These are phyloP conservation scores for Limosa lapponica DNA, from an alignment of 2,797 vertebrate species.

Conservation along the genomic window DNA sequence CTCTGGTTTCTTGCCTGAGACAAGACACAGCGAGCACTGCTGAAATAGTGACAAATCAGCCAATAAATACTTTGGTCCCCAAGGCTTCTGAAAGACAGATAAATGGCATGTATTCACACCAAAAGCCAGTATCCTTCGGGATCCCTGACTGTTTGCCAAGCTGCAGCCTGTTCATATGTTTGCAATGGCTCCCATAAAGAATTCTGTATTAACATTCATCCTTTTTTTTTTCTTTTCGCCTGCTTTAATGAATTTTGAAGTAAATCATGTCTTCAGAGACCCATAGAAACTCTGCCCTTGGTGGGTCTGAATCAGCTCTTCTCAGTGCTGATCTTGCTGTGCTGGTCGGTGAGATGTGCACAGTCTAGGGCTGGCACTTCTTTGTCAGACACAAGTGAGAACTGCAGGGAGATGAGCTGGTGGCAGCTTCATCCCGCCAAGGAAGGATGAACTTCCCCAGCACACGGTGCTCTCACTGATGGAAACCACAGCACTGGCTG, in stretches of 20 bases:
- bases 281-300: not conserved
- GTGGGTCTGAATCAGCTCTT: not conserved
- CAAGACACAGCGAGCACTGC: not conserved
- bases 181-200: not conserved
- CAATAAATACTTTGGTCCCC: not conserved
- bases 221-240: not conserved
- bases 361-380: not conserved
- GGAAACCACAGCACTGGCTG: not conserved
- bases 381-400: not conserved
- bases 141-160: not conserved
- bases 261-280: not conserved
- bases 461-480: not conserved
- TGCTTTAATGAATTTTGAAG: not conserved
- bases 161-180: not conserved
- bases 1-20: not conserved
- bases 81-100: not conserved
- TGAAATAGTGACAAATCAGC: not conserved
- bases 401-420: not conserved
- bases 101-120: not conserved
- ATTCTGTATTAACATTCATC: not conserved
- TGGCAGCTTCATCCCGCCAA: not conserved
- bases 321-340: not conserved
- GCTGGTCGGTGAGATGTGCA: not conserved
- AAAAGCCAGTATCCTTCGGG: not conserved
- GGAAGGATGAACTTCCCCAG: not conserved